Evolutionary conservation across 2,888 invertebrate genomes (phyloP), one percentile per base, ranked within the genome.

Genomic region (Hyles lineata): DNA sequence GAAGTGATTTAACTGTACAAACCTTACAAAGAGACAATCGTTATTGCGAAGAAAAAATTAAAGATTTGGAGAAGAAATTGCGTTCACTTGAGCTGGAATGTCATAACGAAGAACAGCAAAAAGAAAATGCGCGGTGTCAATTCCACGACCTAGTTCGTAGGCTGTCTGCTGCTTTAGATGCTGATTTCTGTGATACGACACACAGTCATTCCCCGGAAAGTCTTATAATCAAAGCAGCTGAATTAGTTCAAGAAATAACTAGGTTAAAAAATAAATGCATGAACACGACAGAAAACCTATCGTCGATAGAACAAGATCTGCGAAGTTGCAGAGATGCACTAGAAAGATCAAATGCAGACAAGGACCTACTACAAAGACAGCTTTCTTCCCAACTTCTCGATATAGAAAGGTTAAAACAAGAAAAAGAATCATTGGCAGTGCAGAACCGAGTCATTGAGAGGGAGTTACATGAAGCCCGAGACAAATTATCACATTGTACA

Each of bases 291-390:
- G 96, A 96, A 83, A 96, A 95, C 74, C 87, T 96, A 72, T 92
- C 96, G 0, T 94, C 95, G 0, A 93, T 96, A 0, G 97, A 97
- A 87, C 94, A 96, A 78, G 97, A 97, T 78, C 90, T 96, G 35
- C 92, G 96, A 77, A 96, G 95, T 77, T 96, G 96, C 79, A 90
- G 96, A 78, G 97, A 97, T 79, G 95, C 96, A 29, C 87, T 97
- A 72, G 96, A 97, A 76, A 94, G 96, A 81, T 91, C 95, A 0
- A 92, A 96, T 75, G 88, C 93, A 6, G 98, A 98, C 79, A 97
- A 97, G 81, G 97, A 98, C 78, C 96, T 96, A 75, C 89, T 98
- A 32, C 97, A 97, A 81, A 94, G 97, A 59, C 97, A 97, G 87
- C 95, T 96, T 55, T 96, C 97, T 11, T 91, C 96, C 8, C 97